A percentile compares a stretch with the other conserved stretches of the same genome.
phyloP scores from a whole-genome alignment of 2,888 invertebrate genomes.

The Leptopterna dolabrata region DNA sequence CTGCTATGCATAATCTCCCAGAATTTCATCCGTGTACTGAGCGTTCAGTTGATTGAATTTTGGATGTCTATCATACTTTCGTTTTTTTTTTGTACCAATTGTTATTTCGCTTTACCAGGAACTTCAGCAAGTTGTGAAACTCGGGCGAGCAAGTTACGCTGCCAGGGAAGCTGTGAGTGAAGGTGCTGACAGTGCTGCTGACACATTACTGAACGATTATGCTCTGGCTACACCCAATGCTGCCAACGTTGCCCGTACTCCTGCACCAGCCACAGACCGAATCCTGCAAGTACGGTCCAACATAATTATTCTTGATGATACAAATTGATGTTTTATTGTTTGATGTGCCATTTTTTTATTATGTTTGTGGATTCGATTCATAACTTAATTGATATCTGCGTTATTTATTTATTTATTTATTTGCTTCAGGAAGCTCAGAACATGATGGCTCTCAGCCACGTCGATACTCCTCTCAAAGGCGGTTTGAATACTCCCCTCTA shows the following conservation, averaged over 20 bases:
- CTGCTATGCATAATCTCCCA: no score
- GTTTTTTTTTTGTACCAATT: no score
- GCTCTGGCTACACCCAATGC: conserved; percentile 76
- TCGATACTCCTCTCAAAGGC: conserved; percentile 96
- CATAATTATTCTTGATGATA: neutral
- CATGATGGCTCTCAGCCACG: conserved; percentile 97
- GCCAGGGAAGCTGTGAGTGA: conserved; percentile 90
- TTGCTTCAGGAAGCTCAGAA: conserved; percentile 92
- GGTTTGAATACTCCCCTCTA: conserved; percentile 94
- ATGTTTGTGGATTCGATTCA: no score
- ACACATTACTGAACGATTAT: conserved; percentile 91
- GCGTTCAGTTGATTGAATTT: no score
- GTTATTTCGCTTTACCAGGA: conserved; percentile 69
- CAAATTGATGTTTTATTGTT: no score
- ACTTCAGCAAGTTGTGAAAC: conserved; percentile 89
- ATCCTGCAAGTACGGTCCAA: conserved; percentile 68
- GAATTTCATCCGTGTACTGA: no score
- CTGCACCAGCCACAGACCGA: conserved; percentile 84
- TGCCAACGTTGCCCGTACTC: conserved; percentile 82
- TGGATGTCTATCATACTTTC: no score
- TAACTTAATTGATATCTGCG: neutral
- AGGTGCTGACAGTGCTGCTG: conserved; percentile 80
- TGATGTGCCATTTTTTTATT: no score
- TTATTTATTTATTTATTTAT: conserved; percentile 17
- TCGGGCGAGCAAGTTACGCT: conserved; percentile 90